Percentiles rank a stretch among this genome's conserved stretches.
Evolutionary conservation across 2,113 vertebrate species (phyloP).

Genomic region (Physeter macrocephalus): DNA sequence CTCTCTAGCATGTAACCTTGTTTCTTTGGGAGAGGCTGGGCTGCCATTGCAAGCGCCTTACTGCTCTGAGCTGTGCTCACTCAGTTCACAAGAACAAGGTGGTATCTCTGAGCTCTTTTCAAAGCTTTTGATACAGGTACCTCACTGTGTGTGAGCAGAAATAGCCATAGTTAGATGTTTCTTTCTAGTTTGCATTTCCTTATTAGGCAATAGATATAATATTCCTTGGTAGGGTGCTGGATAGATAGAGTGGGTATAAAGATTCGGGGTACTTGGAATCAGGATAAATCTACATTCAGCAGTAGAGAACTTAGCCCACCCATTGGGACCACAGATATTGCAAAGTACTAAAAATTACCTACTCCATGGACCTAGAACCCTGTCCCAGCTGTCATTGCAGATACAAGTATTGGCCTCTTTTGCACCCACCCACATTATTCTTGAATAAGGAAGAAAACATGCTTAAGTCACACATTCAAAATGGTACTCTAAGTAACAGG

Average conservation of each 20-base stretch:
- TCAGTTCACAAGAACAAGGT: background rate
- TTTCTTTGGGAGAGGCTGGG: background rate
- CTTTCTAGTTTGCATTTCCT: background rate
- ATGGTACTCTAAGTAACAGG: background rate
- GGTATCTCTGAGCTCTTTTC: background rate
- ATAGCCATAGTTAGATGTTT: background rate
- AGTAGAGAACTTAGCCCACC: background rate
- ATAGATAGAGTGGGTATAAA: background rate
- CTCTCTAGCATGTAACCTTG: background rate
- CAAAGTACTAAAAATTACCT: constrained; percentile 12
- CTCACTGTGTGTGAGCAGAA: constrained; percentile 5
- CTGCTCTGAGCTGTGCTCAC: background rate
- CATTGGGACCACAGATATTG: background rate
- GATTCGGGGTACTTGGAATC: background rate
- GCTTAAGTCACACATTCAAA: constrained; percentile 35
- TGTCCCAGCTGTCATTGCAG: background rate
- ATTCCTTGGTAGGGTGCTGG: background rate
- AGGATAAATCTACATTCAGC: background rate
- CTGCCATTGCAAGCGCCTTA: background rate
- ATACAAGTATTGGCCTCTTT: background rate
- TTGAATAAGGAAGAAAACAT: background rate
- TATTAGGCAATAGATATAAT: background rate
- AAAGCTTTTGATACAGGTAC: background rate
- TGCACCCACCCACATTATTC: background rate
- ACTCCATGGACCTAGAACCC: background rate